Conservation (phyloP, 2,888 invertebrate genomes). For the Dorcus parallelipipedus region DNA sequence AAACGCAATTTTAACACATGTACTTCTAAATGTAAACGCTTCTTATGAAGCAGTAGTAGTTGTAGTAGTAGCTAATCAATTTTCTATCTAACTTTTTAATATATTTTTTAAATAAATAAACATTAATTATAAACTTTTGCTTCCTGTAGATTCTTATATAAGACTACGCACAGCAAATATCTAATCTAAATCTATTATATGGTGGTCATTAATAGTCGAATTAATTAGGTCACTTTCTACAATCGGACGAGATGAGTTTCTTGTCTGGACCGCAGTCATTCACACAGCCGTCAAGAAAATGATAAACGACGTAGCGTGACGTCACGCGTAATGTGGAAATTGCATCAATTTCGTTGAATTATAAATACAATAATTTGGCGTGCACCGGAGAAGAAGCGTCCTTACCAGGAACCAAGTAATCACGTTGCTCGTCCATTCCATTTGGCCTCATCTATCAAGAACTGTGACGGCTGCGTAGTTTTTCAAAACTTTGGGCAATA, state of each 20-base stretch:
- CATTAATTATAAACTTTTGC: too few relatives aligned
- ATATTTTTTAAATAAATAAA: too few relatives aligned
- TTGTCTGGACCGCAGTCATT: background rate
- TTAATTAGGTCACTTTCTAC: too few relatives aligned
- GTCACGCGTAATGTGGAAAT: constrained; percentile 46
- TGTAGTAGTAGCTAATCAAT: too few relatives aligned
- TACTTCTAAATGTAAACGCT: too few relatives aligned
- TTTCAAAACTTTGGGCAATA: constrained; percentile 7
- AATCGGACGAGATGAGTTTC: background rate
- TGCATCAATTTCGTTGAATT: constrained; percentile 40
- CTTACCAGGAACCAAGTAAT: constrained; percentile 16
- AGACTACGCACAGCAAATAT: too few relatives aligned
- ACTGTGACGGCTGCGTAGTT: constrained; percentile 14
- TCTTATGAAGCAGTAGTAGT: too few relatives aligned
- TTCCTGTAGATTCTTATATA: too few relatives aligned
- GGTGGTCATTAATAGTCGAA: too few relatives aligned
- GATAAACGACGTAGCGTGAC: constrained; percentile 36
- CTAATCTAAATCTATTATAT: too few relatives aligned
- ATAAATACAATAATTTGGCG: constrained; percentile 20
- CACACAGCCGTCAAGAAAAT: constrained; percentile 10
- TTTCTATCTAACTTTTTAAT: too few relatives aligned
- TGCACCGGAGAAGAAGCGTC: constrained; percentile 11
- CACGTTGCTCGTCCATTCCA: constrained; percentile 17
- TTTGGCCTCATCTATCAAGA: constrained; percentile 20
- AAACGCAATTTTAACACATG: too few relatives aligned